Evolutionary conservation across 2,888 invertebrate genomes (phyloP).

Genomic region (Agrotis puta): DNA sequence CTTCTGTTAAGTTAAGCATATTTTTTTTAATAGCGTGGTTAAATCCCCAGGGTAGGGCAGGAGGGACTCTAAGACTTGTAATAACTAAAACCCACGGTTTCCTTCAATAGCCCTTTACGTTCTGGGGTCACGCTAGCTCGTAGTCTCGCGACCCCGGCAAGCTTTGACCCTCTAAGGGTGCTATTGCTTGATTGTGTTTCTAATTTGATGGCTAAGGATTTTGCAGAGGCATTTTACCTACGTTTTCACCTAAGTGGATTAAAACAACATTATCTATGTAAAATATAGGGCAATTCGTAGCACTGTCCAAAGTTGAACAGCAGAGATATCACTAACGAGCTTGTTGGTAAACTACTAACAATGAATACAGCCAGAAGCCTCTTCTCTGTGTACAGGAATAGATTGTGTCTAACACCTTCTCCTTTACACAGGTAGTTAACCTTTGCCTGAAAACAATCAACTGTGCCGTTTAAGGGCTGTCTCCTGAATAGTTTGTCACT

Average conservation of each 20-base stretch:
- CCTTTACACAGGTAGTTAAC: slow-evolving; percentile 69
- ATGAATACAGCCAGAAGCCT: slow-evolving; percentile 45
- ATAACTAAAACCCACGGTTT: no score
- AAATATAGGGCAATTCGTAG: slow-evolving; percentile 15
- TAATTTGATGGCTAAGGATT: background rate
- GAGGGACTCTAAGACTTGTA: no score
- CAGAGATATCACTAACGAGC: slow-evolving; percentile 29
- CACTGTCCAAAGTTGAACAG: slow-evolving; percentile 29
- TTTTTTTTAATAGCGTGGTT: no score
- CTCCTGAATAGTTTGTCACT: slow-evolving; percentile 85
- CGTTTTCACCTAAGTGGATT: no score
- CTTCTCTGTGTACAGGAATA: slow-evolving; percentile 51
- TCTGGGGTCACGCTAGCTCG: no score
- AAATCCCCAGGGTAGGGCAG: no score
- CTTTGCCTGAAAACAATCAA: slow-evolving; percentile 79
- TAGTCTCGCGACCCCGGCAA: no score
- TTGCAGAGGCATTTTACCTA: no score
- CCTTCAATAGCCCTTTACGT: no score
- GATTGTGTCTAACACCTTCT: slow-evolving; percentile 56
- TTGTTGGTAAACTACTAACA: slow-evolving; percentile 39
- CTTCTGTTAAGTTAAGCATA: background rate
- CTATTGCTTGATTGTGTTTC: background rate
- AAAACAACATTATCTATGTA: no score
- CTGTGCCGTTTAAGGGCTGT: slow-evolving; percentile 74
- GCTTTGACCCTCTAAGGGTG: no score